These are phyloP conservation scores for Watsonalla binaria DNA, from an alignment of 2,888 invertebrate genomes.

Conservation along the genomic window DNA sequence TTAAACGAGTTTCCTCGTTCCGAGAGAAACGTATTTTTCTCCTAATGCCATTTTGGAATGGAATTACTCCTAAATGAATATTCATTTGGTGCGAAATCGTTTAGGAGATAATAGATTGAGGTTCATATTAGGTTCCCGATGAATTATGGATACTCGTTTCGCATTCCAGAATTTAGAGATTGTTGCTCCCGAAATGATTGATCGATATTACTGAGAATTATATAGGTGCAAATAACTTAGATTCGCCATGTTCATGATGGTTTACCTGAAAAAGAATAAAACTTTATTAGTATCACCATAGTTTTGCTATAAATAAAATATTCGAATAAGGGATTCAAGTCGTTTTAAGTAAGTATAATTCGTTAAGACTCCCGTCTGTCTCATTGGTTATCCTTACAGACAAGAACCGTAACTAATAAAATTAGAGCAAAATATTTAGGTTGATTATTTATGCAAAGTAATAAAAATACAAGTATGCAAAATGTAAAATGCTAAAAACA, in stretches of 20 bases:
- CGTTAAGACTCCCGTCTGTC: no score
- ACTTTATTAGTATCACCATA: constrained; percentile 6
- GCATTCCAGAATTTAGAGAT: constrained; percentile 48
- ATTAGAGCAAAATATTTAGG: no score
- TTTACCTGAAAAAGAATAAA: constrained; percentile 28
- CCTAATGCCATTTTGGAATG: constrained; percentile 68
- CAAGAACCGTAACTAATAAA: no score
- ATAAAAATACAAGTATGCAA: no score
- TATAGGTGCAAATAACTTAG: background rate
- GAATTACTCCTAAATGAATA: constrained; percentile 75
- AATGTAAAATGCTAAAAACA: no score
- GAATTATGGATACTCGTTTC: constrained; percentile 63
- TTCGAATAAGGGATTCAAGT: no score
- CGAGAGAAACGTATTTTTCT: constrained; percentile 55
- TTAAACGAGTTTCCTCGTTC: constrained; percentile 68
- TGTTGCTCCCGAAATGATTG: constrained; percentile 41
- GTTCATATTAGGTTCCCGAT: constrained; percentile 65
- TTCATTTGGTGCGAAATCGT: constrained; percentile 74
- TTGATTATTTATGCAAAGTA: no score
- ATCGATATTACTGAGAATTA: constrained; percentile 27
- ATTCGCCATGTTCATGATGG: no score
- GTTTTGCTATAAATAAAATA: background rate
- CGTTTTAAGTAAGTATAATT: no score
- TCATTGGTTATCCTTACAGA: no score
- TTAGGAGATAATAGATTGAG: constrained; percentile 74